These are phyloP conservation scores for Rattus rattus DNA, from an alignment of 2,113 vertebrate species.

Conservation along the genomic window DNA sequence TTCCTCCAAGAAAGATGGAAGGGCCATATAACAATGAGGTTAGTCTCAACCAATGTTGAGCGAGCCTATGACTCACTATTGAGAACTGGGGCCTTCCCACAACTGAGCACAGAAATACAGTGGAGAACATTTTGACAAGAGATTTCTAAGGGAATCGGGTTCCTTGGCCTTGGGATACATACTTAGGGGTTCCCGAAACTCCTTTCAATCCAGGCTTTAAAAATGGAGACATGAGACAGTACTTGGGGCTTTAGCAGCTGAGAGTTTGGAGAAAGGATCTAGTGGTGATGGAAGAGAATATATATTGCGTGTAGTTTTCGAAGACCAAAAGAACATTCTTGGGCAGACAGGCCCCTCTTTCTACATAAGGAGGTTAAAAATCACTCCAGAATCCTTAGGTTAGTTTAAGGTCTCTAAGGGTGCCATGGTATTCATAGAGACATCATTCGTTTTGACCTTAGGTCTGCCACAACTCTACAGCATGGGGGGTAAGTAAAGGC, in stretches of 20 bases:
- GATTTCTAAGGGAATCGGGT: rapidly evolving
- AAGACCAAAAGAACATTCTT: neutral
- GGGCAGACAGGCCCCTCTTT: neutral
- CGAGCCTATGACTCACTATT: neutral
- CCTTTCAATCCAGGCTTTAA: neutral
- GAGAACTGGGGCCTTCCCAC: neutral
- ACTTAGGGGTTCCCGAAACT: neutral
- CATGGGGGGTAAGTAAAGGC: rapidly evolving
- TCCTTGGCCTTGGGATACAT: neutral
- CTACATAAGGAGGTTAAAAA: neutral
- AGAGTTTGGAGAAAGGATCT: neutral
- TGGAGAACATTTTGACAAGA: neutral
- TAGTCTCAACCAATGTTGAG: neutral
- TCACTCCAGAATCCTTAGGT: rapidly evolving
- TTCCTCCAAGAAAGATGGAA: neutral
- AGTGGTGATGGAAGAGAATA: too few relatives aligned
- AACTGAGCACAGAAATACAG: neutral
- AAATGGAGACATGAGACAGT: neutral
- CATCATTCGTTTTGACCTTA: neutral
- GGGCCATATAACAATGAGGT: neutral
- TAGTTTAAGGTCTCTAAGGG: neutral
- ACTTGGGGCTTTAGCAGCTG: neutral
- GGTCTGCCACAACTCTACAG: too few relatives aligned
- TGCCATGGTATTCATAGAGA: rapidly evolving
- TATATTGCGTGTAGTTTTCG: neutral